Evolutionary conservation across 2,888 invertebrate genomes (phyloP).

Genomic region (Hermaeophaga mercurialis): DNA sequence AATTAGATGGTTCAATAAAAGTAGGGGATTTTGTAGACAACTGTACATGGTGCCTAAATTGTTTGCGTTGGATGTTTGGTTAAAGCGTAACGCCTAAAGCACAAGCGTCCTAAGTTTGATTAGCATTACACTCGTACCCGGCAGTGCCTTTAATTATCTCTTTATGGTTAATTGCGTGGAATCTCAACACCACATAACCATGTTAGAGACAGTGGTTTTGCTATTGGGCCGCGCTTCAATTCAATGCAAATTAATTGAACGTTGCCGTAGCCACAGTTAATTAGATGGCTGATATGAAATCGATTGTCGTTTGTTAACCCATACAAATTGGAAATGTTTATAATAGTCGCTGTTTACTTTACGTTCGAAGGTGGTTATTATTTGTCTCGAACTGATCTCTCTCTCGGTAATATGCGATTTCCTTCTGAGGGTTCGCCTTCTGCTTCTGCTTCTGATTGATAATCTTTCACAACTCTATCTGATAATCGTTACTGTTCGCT

Average conservation of each 20-base stretch:
- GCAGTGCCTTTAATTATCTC: not conserved
- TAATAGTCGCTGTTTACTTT: conserved; percentile 32
- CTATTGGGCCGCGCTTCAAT: conserved; percentile 35
- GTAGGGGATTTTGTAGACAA: too few species aligned
- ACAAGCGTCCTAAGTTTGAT: too few species aligned
- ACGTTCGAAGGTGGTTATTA: conserved; percentile 27
- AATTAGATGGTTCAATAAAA: too few species aligned
- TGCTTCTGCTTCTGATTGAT: conserved; percentile 27
- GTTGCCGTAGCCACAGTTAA: conserved; percentile 50
- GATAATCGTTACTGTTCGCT: too few species aligned
- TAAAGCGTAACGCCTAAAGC: too few species aligned
- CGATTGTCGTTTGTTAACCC: conserved; percentile 51
- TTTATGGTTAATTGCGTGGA: not conserved
- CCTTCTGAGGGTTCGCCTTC: conserved; percentile 27
- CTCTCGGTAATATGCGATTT: conserved; percentile 22
- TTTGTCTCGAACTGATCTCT: conserved; percentile 29
- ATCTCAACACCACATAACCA: conserved; percentile 2
- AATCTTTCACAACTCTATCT: too few species aligned
- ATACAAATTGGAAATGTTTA: conserved; percentile 47
- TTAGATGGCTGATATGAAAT: conserved; percentile 52
- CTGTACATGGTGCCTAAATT: too few species aligned
- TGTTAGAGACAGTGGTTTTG: not conserved
- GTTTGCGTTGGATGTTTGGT: too few species aligned
- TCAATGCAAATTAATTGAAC: conserved; percentile 55
- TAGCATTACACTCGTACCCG: too few species aligned